Evolutionary conservation across 2,113 vertebrate species (phyloP).

Genomic region (Pomatostomus ruficeps): DNA sequence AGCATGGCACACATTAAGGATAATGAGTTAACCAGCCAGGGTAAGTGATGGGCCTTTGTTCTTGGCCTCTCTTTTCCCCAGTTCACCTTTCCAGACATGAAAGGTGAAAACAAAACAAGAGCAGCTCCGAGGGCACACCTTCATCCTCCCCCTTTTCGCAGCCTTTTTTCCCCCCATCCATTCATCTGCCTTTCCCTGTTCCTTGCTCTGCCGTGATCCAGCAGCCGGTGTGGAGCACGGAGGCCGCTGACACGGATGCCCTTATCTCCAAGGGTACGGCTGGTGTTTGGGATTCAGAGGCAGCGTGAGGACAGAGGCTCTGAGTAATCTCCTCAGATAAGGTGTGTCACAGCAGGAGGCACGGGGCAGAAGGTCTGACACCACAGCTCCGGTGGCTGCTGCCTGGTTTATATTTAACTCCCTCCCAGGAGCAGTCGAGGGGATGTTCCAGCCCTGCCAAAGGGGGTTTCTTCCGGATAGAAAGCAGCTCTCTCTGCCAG

Average conservation of each 20-base stretch:
- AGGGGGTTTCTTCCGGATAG: background rate
- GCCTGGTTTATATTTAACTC: background rate
- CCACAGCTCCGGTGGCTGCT: background rate
- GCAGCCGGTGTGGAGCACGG: background rate
- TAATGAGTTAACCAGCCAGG: background rate
- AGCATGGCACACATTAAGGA: background rate
- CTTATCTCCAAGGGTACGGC: background rate
- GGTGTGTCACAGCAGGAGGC: background rate
- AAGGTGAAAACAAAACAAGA: background rate
- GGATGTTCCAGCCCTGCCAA: background rate
- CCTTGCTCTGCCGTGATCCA: background rate
- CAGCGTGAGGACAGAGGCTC: background rate
- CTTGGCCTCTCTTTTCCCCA: background rate
- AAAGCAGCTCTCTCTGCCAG: background rate
- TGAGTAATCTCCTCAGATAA: background rate
- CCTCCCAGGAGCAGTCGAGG: background rate
- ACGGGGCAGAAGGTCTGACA: background rate
- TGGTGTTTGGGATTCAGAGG: background rate
- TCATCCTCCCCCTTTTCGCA: background rate
- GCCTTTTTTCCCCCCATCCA: background rate
- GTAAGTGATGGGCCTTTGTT: background rate
- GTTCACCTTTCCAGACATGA: background rate
- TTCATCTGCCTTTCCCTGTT: background rate
- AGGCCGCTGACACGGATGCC: background rate
- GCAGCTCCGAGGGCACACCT: background rate